Base-by-base conservation (phyloP, 2,888 invertebrate genomes). In the Gerris lacustris region DNA sequence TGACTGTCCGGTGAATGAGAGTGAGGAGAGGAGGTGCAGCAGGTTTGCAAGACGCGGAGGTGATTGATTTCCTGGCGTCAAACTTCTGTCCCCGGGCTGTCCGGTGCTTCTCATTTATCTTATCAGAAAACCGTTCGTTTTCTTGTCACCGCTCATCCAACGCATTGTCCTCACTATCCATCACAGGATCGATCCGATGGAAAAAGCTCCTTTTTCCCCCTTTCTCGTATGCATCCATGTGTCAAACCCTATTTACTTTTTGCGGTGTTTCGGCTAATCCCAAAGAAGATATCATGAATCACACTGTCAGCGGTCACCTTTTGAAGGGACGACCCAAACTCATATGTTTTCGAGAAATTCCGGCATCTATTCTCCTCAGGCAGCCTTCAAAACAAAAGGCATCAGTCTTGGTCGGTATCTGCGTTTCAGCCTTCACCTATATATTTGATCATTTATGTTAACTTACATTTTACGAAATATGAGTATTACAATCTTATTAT, bases 81-180 rank as follows among this genome's bases (percentile, higher is more conserved):
- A 55, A 55, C 55, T 55, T 55, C 11, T 55, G 55, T 55, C 55
- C 55, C 55, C 15, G 11, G 9, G 55, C 55, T 55, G 55, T 55
- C 55, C 55, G 55, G 55, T 5, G 9, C 55, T 55, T 11, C 55
- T 55, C 55, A 55, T 55, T 55, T 55, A 55, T 55, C 55, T 55
- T 55, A 55, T 55, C 55, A 55, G 55, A 55, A 55, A 55, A 55
- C 55, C 55, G 55, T 55, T 55, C 55, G 55, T 55, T 55, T 55
- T 55, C 55, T 55, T 55, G 55, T 55, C 55, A 55, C 55, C 55
- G 55, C 55, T 55, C 55, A 55, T 55, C 55, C 15, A 55, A 5
- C 9, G 55, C 55, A 55, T 55, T 55, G 55, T 55, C 55, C 55
- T 55, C 55, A 55, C 55, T 55, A 55, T 55, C 55, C 55, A 55